Base-by-base conservation (phyloP, 2,797 vertebrate genomes). In the Huso huso region DNA sequence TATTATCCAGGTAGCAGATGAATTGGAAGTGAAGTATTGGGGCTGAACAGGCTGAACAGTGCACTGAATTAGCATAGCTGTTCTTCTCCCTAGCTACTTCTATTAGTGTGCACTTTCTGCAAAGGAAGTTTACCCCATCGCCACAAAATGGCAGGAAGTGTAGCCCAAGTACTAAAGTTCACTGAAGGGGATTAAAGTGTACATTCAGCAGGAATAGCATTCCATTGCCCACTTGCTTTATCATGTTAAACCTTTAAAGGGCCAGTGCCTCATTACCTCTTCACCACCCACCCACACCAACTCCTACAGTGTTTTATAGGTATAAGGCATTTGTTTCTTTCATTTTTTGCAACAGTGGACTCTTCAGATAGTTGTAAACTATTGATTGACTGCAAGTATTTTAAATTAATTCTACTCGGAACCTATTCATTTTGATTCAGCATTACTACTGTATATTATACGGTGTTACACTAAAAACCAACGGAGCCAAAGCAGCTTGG, bases 171-270 rank as follows among this genome's bases (percentile, higher is more conserved):
- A 51, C 74, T 70, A 51, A 53, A 57, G 13, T 71, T 74, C 80
- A 77, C 78, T 78, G 75, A 57, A 70, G 69, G 61, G 68, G 70
- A 67, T 48, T 18, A 78, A 78, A 76, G 50, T 62, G 78, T 72
- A 60, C 18, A 77, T 68, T 82, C 73, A 76, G 73, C 72, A 3
- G 48, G 12, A 48, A 68, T 66, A 51, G 77, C 70, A 72, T 71
- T 65, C 65, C 53, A 23, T 58, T 63, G 62, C 62, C 57, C 57
- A 6, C 8, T 9, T 13, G 18, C 65, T 66, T 67, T 49, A 67
- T 59, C 69, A 71, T 53, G 62, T 18, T 49, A 49, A 64, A 64
- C 65, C 49, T n/a, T 60, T 66, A 64, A 64, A 13, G n/a, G 55
- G 61, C 12, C 61, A 50, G 37, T 37, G 37, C 37, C 51, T 49